Conservation (phyloP, 2,797 vertebrate genomes). For the Tapera naevia region DNA sequence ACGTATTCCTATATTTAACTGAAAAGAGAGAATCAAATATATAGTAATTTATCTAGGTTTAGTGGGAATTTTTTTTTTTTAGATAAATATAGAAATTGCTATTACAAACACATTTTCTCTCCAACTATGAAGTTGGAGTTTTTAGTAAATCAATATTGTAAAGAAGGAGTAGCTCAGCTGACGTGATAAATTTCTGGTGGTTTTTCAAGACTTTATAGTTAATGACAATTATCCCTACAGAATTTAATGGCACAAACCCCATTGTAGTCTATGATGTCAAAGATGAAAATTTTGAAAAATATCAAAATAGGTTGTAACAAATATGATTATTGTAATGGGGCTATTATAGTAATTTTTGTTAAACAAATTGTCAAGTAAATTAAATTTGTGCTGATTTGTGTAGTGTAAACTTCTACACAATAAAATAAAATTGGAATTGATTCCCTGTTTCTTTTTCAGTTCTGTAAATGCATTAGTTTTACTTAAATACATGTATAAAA, state of each 20-base stretch:
- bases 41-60: neutral
- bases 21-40: neutral
- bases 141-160: neutral
- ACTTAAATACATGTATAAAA: neutral
- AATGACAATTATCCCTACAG: neutral
- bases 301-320: neutral
- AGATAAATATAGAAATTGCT: neutral
- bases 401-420: neutral
- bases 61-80: neutral
- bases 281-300: neutral
- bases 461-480: neutral
- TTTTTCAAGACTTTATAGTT: neutral
- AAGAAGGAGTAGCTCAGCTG: neutral
- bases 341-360: neutral
- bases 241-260: neutral
- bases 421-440: neutral
- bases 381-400: neutral
- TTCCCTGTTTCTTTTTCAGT: neutral
- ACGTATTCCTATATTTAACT: neutral
- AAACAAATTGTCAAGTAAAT: neutral
- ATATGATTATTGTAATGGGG: neutral
- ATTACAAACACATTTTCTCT: neutral
- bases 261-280: neutral
- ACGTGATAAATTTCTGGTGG: neutral
- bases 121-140: neutral